Base-by-base conservation (phyloP, 2,888 invertebrate species). In the Chalcosyrphus nemorum region DNA sequence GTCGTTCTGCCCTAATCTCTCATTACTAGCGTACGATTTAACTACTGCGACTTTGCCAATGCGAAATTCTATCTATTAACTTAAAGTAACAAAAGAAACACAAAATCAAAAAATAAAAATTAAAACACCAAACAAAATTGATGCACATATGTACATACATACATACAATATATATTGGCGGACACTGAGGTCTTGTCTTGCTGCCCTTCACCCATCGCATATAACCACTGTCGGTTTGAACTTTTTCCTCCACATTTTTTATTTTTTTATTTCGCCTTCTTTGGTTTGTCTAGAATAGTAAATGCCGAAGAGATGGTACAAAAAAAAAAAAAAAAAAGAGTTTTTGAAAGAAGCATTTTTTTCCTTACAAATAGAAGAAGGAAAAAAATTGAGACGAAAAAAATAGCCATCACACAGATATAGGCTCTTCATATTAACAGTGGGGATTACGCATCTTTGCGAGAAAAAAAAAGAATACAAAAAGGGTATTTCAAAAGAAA, bases 41-140 rank as follows among this genome's bases (percentile, higher is more conserved):
- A 71, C 56, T 63, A 56, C 66, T 57, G 38, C 59, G 71, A 59
- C 71, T 71, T 47, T 57, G 57, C 47, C 29, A 75, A 75, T 54
- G 45, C 47, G 29, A 63, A 63, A 52, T 65, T 63, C 63, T 65
- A 65, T 74, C 74, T 74, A 65, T 75, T 66, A 75, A 74, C 50
- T 27, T 65, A 17, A 29, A 74, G 43, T 41, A 19, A 56, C 15
- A 32, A 54, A 35, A 27, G 11, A 29, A 71, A 17, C n/a, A 24
- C 4, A 24, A 24, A 24, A 24, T 24, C 3, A 50, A 59, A 32
- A 66, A n/a, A 56, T 19, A 41, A 50, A 59, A 21, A 50, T 11
- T 4, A 13, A 65, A 57, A 24, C 2, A 47, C 6, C 32, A 47
- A 72, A 54, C 61, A 43, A 29, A 72, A 61, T 61, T 61, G 61